Evolutionary conservation across 2,797 vertebrate genomes (phyloP).

Genomic region (Rhadinocentrus ornatus): DNA sequence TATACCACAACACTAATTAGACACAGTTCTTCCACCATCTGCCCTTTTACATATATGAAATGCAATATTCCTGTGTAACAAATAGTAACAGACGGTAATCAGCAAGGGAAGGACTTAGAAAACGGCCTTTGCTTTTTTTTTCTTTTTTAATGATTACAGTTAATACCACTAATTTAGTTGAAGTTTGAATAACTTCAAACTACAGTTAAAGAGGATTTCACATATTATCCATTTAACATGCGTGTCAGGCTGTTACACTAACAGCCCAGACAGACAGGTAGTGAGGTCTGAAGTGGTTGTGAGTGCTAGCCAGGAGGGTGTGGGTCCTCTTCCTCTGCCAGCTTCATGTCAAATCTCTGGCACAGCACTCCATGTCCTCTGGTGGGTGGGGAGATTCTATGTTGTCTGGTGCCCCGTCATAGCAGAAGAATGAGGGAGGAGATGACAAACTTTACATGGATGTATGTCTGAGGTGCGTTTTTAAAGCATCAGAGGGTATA

Average conservation of each 20-base stretch:
- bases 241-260: constrained; percentile 12
- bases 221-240: not conserved
- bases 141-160: not conserved
- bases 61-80: not conserved
- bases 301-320: constrained; percentile 61
- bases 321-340: constrained; percentile 69
- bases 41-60: not conserved
- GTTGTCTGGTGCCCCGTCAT: constrained; percentile 54
- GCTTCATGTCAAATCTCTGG: constrained; percentile 55
- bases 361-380: constrained; percentile 42
- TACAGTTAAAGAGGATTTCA: constrained; percentile 4
- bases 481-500: constrained; percentile 13
- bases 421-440: constrained; percentile 54
- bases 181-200: too few species aligned
- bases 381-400: constrained; percentile 63
- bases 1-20: too few species aligned
- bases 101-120: not conserved
- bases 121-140: not conserved
- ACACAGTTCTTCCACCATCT: too few species aligned
- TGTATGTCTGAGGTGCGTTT: constrained; percentile 26
- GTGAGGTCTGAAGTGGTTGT: constrained; percentile 41
- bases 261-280: constrained; percentile 56
- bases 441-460: constrained; percentile 17
- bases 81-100: not conserved
- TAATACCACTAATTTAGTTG: not conserved